Base-by-base conservation (phyloP, 2,797 vertebrate genomes). In the Artibeus lituratus region DNA sequence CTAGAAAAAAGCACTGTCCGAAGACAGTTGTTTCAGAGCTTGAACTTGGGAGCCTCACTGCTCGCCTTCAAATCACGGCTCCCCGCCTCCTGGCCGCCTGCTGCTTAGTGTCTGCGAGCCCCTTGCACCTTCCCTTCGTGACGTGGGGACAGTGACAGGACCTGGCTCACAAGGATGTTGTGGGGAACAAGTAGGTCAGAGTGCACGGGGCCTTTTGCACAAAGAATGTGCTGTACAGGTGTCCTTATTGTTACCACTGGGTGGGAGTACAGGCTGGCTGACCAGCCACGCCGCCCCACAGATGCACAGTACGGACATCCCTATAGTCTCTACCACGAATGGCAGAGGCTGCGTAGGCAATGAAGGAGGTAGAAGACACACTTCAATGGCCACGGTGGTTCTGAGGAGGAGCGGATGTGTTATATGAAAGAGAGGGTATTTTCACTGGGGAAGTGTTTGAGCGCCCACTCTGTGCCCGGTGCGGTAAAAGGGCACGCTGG, bases 41-140 rank as follows among this genome's bases (percentile, higher is more conserved):
- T 2, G 21, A 32, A 16, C 3, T 22, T 51, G 9, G 3, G 7
- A 39, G 14, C 29, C 1, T 0, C 3, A 0, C 11, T 10, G 73
- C 37, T 22, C 73, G 0, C 10, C 0, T 26, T 57, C 7, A 4
- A 1, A 1, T 8, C 15, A 3, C 26, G 37, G 14, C 76, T 57
- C 67, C 7, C 0, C 10, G 14, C 14, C 15, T 16, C 44, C 15
- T 1, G n/a, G 49, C 44, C 29, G 5, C 21, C 37, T 62, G 37
- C 74, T 42, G 1, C 49, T 37, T 19, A 9, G 16, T 37, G 6
- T 67, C 53, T 16, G 32, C 14, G 51, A 65, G 39, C 21, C 53
- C 57, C 86, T 16, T 49, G 6, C 9, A 4, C 5, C 55, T n/a
- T 81, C 39, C 70, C 6, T 42, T 74, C 35, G 42, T 77, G 65